Evolutionary conservation across 2,113 vertebrate species (phyloP), one percentile per base, ranked within the genome.

Genomic region (Pygoscelis antarcticus): DNA sequence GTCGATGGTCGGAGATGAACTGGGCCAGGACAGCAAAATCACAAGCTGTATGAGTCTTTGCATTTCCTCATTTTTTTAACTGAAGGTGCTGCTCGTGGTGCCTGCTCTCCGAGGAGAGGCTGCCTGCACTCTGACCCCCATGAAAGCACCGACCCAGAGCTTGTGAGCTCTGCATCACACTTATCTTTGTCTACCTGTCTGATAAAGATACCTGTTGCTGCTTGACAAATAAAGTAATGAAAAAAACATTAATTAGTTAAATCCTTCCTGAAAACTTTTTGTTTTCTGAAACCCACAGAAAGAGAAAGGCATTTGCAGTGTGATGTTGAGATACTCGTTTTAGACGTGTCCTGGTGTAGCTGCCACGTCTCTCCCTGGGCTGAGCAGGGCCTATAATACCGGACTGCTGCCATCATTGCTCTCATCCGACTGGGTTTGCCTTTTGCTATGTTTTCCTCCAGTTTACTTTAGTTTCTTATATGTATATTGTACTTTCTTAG

Each of bases 321-420:
- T 36, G 16, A 6, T 19, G 18, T 6, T 51, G 58, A 58, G 72
- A 20, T 20, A 4, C 36, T 75, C 32, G 78, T 75, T 66, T 44
- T 32, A 25, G 69, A 11, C 1, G 1, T 42, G 42, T 42, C 42
- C 42, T 42, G 42, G 42, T 23, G 46, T 13, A 26, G 83, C 47
- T 44, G 42, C 19, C 0, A 7, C 0, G 0, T 42, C 38, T 12
- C 19, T 51, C 65, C 26, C 29, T 42, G 55, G 10, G 38, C 49
- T 20, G 16, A 30, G 34, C 52, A 22, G n/a, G 25, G 22, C 32
- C 29, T 77, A 26, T 8, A n/a, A 6, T 5, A 9, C 20, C 0
- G 9, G 8, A 51, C 74, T 70, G 46, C 51, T 70, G 55, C 70
- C 9, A 5, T 58, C 62, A 1, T 17, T n/a, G 44, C 49, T 80